A percentile compares a stretch with the other conserved stretches of the same genome.
These are phyloP conservation scores for Tokudaia muenninki DNA, from an alignment of 2,797 vertebrate genomes.

Conservation along the genomic window DNA sequence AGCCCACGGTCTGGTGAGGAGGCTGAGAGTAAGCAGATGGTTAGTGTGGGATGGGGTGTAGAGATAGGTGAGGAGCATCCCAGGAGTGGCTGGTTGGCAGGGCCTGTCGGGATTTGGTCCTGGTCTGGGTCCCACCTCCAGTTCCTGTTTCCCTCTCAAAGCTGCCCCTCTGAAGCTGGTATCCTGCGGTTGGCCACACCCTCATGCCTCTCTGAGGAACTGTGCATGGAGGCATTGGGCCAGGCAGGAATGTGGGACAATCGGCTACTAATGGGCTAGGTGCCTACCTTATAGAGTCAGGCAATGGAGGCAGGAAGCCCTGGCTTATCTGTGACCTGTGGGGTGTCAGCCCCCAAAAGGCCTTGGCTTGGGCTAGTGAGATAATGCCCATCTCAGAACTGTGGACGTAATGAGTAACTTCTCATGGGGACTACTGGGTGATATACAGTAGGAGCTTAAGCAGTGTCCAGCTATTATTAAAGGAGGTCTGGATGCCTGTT, in stretches of 20 bases:
- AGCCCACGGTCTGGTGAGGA: background rate
- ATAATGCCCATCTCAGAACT: background rate
- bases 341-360: no score
- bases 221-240: background rate
- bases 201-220: background rate
- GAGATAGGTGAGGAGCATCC: background rate
- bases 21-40: background rate
- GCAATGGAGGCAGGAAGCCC: background rate
- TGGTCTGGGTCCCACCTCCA: background rate
- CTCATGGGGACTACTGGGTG: background rate
- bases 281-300: no score
- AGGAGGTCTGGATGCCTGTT: background rate
- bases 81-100: background rate
- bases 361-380: no score
- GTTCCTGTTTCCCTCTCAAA: background rate
- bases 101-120: background rate
- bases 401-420: background rate
- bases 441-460: background rate
- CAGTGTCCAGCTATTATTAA: background rate
- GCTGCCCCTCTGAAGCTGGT: background rate
- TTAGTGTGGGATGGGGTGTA: background rate
- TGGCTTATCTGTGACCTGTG: background rate
- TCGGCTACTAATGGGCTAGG: background rate
- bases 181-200: fast-evolving
- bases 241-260: no score